Evolutionary conservation across 2,888 invertebrate genomes (phyloP).

Genomic region (Eristalis arbustorum): DNA sequence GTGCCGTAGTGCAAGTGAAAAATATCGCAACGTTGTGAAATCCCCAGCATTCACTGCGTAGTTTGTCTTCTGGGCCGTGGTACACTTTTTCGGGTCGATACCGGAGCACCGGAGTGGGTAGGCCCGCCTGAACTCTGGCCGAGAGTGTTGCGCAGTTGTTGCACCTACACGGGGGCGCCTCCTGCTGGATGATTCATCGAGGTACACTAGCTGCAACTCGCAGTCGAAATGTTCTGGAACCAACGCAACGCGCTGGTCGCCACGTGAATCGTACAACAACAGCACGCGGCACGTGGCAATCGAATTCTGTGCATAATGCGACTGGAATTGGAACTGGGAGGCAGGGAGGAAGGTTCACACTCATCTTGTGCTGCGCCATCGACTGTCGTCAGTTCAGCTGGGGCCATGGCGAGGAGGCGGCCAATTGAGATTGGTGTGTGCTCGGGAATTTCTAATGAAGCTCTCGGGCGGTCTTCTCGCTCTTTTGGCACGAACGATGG

Average conservation of each 20-base stretch:
- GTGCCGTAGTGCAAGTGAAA: conserved; percentile 20
- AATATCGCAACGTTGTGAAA: conserved; percentile 66
- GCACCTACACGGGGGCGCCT: conserved; percentile 8
- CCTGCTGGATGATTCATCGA: conserved; percentile 22
- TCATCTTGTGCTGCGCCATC: background rate
- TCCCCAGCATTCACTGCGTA: conserved; percentile 48
- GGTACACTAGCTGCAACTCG: conserved; percentile 19
- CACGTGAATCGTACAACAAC: conserved; percentile 31
- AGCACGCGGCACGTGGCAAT: conserved; percentile 53
- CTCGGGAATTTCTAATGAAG: conserved; percentile 24
- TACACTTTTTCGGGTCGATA: conserved; percentile 62
- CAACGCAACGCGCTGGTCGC: conserved; percentile 36
- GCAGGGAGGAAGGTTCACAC: background rate
- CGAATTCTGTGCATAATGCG: conserved; percentile 28
- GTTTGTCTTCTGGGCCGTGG: conserved; percentile 49
- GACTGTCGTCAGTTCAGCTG: background rate
- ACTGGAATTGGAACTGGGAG: background rate
- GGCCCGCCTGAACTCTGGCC: background rate
- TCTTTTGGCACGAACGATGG: conserved; percentile 9
- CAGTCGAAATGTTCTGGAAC: conserved; percentile 39
- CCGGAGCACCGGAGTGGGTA: conserved; percentile 26
- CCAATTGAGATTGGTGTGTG: conserved; percentile 15
- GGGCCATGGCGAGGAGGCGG: background rate
- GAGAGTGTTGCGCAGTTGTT: conserved; percentile 58
- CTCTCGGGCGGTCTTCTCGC: background rate